Conservation (phyloP, 1,140 invertebrate species). For the Drosophila trapezifrons region DNA sequence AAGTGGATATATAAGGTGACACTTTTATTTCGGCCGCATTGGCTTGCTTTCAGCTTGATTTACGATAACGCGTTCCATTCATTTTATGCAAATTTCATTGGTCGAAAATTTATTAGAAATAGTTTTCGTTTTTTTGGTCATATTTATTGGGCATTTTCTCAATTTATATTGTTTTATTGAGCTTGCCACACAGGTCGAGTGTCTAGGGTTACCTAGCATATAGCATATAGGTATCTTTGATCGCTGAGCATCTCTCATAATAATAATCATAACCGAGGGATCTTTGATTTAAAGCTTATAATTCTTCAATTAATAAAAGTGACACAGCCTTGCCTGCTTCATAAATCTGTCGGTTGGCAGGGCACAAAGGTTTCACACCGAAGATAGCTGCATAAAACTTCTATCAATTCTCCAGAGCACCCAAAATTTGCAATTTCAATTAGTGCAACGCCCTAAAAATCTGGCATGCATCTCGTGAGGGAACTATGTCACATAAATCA, state of each 20-base stretch:
- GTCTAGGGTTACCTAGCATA: slow-evolving; percentile 52
- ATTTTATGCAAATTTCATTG: slow-evolving; percentile 72
- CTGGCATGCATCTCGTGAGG: slow-evolving; percentile 8
- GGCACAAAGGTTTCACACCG: slow-evolving; percentile 48
- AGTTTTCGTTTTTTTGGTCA: slow-evolving; percentile 39
- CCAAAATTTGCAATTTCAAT: slow-evolving; percentile 79
- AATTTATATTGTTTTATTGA: slow-evolving; percentile 72
- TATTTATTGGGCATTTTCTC: slow-evolving; percentile 68
- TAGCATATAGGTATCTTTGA: slow-evolving; percentile 24
- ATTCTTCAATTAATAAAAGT: slow-evolving; percentile 78
- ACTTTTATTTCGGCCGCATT: slow-evolving; percentile 64
- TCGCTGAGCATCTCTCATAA: slow-evolving; percentile 42
- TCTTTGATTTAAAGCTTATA: slow-evolving; percentile 55
- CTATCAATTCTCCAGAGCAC: slow-evolving; percentile 62
- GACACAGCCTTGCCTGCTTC: slow-evolving; percentile 54
- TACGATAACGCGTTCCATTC: slow-evolving; percentile 78
- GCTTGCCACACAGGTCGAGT: slow-evolving; percentile 65
- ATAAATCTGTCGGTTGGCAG: slow-evolving; percentile 56
- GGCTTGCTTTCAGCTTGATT: slow-evolving; percentile 51
- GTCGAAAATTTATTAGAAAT: slow-evolving; percentile 32
- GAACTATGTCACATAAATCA: slow-evolving; percentile 81
- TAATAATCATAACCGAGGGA: slow-evolving; percentile 43
- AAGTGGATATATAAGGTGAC: slow-evolving; percentile 52
- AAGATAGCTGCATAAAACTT: slow-evolving; percentile 63
- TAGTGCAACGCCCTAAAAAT: slow-evolving; percentile 72